Evolutionary conservation across 2,888 invertebrate genomes (phyloP), one percentile per base, ranked within the genome.

Genomic region (Cyrtodaria siliqua): DNA sequence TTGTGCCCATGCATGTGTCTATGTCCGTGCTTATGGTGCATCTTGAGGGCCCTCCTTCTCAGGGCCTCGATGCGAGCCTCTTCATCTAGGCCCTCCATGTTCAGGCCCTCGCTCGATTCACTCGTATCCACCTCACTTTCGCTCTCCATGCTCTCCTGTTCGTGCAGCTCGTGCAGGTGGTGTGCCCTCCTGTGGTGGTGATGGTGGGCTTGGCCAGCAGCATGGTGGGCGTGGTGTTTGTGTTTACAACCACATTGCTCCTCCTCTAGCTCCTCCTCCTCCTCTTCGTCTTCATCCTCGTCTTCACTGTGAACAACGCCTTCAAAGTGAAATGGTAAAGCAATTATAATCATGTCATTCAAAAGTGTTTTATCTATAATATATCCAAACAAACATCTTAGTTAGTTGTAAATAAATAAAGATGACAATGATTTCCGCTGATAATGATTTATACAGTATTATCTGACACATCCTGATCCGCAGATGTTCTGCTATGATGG

Each of bases 81-180:
- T 20, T 85, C 83, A 20, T 80, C 83, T 6, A 83, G 56, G 18
- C 83, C 86, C 50, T 89, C 85, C 57, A 88, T 87, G 50, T 90
- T 89, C 61, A 89, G 86, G 49, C 88, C 89, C 55, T 90, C 91
- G 63, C 91, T 91, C 60, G 90, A 83, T 33, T 91, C 91, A 64
- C 89, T 90, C 12, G 89, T 77, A 69, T 83, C 89, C 60, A 88
- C 83, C 44, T 89, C 88, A 75, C 89, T 87, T 20, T 88, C 89
- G 66, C 86, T 86, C 16, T 78, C 87, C 14, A 79, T 85, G 55
- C 83, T 85, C 24, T 80, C 79, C n/a, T 76, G 79, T 12, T 67
- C 74, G 23, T 75, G 74, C 20, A 74, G 69, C 52, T 76, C 81
- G 33, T 73, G 70, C 16, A 75, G 67, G 27, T 77, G 82, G 27